Evolutionary conservation across 64 coral and sea anemone species (phyloP).

Genomic region (Montipora efflorescens): DNA sequence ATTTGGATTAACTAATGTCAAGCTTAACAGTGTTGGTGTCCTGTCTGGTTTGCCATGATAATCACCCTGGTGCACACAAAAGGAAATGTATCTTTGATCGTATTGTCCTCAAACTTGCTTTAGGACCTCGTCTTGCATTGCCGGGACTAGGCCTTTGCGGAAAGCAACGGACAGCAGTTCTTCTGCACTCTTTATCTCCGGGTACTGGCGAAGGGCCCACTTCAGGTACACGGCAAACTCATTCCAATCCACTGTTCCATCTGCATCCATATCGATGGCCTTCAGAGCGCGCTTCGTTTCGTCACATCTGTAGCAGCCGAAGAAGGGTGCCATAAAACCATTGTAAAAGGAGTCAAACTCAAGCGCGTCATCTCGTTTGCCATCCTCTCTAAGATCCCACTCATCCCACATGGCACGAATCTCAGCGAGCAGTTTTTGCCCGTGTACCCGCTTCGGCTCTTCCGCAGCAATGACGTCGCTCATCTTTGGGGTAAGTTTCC

Average conservation of each 20-base stretch:
- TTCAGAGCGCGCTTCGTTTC: slow-evolving; percentile 56
- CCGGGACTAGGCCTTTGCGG: slow-evolving; percentile 81
- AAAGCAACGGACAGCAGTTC: slow-evolving; percentile 66
- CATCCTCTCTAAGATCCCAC: slow-evolving; percentile 49
- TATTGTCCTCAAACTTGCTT: neutral
- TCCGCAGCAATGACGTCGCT: slow-evolving; percentile 38
- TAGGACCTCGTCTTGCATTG: slow-evolving; percentile 79
- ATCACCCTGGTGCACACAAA: neutral
- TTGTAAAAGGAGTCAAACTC: slow-evolving; percentile 74
- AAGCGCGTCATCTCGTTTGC: slow-evolving; percentile 11
- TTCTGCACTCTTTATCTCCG: slow-evolving; percentile 7
- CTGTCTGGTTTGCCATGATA: neutral
- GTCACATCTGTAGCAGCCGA: slow-evolving; percentile 68
- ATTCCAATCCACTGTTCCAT: slow-evolving; percentile 76
- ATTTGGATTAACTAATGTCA: neutral
- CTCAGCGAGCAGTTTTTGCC: slow-evolving; percentile 29
- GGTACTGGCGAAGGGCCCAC: slow-evolving; percentile 70
- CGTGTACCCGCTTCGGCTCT: neutral
- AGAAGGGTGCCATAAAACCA: slow-evolving; percentile 64
- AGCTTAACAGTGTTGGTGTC: neutral
- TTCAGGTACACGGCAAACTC: slow-evolving; percentile 68
- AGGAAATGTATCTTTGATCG: neutral
- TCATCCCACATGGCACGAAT: slow-evolving; percentile 71
- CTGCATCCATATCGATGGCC: slow-evolving; percentile 71
- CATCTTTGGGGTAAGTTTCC: slow-evolving; percentile 55